phyloP scores from a whole-genome alignment of 1,140 invertebrate genomes.

The Magallana gigas region DNA sequence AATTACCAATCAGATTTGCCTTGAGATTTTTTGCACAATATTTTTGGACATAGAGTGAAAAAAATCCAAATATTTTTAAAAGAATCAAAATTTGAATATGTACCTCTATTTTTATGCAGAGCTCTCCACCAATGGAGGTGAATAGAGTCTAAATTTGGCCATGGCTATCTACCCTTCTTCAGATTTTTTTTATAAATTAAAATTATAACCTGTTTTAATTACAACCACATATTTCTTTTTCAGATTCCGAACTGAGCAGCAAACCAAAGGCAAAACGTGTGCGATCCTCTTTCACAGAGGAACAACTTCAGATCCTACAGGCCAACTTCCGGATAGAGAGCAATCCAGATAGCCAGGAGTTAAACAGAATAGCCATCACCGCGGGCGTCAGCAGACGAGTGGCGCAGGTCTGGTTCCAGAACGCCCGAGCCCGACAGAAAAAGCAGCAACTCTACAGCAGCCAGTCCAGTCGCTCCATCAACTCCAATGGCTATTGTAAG shows the following conservation, averaged over 20 bases:
- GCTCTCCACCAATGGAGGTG: no score
- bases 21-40: no score
- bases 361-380: conserved; percentile 37
- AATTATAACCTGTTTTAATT: no score
- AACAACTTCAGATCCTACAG: conserved; percentile 47
- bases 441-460: conserved; percentile 32
- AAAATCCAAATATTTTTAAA: no score
- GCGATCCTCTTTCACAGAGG: conserved; percentile 44
- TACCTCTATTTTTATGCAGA: no score
- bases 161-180: no score
- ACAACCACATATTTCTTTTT: neutral
- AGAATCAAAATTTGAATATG: no score
- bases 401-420: conserved; percentile 50
- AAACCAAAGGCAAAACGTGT: conserved; percentile 46
- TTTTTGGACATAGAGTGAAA: no score
- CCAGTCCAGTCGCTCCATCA: neutral
- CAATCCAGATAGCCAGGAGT: conserved; percentile 45
- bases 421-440: conserved; percentile 46
- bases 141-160: no score
- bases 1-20: no score
- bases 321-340: conserved; percentile 38
- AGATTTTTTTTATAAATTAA: no score
- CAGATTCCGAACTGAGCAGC: conserved; percentile 2
- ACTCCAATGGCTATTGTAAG: neutral
- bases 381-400: conserved; percentile 41